phyloP scores from a whole-genome alignment of 2,888 invertebrate species.

The Timandra comae region DNA sequence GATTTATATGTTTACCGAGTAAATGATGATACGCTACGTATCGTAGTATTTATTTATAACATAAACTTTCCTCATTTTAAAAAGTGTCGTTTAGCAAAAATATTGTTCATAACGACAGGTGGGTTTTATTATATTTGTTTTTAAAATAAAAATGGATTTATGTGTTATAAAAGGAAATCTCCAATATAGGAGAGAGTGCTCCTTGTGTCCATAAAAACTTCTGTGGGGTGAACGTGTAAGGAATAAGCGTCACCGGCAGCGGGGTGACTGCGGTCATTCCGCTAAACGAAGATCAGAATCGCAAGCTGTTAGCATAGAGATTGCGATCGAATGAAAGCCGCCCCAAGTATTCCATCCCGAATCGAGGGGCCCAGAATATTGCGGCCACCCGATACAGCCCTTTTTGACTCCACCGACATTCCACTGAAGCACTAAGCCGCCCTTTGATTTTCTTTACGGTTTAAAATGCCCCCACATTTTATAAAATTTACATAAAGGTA shows the following conservation, averaged over 20 bases:
- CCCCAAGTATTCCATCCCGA: conserved; percentile 69
- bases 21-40: conserved; percentile 2
- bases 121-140: conserved; percentile 8
- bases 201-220: conserved; percentile 68
- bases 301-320: conserved; percentile 77
- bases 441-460: conserved; percentile 59
- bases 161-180: conserved; percentile 50
- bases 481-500: conserved; percentile 34
- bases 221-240: conserved; percentile 70
- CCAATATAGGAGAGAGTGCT: conserved; percentile 53
- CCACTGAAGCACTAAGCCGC: conserved; percentile 49
- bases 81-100: neutral
- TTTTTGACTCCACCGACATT: conserved; percentile 63
- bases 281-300: conserved; percentile 78
- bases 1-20: conserved; percentile 13
- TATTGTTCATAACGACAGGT: neutral
- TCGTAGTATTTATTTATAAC: neutral
- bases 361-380: conserved; percentile 69
- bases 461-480: conserved; percentile 44
- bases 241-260: conserved; percentile 69
- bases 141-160: conserved; percentile 38
- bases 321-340: conserved; percentile 74
- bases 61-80: neutral
- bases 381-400: conserved; percentile 63
- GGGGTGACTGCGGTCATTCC: conserved; percentile 75